Evolutionary conservation across 2,888 invertebrate genomes (phyloP), one percentile per base, ranked within the genome.

Genomic region (Ceramica pisi): DNA sequence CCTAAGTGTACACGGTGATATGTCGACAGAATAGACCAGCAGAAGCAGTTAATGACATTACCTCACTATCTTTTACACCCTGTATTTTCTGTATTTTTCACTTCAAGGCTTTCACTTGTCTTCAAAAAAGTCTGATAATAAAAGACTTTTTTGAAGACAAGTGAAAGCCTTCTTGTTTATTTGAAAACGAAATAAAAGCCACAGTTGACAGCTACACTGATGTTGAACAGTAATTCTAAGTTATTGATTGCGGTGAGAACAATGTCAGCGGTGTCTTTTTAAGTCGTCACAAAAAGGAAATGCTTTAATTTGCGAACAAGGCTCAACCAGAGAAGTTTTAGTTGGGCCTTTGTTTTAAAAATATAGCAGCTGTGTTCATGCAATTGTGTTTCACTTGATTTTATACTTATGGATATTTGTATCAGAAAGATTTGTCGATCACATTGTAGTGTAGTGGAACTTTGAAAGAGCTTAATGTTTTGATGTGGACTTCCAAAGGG

Each of bases 221-320:
- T 51, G 53, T 63, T 59, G 26, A 65, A 68, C 56, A 44, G 12
- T 46, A 64, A 56, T 68, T 51, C 3, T 4, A 50, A 64, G 57
- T 59, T 66, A 65, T 31, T 55, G 14, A 65, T n/a, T 48, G 51
- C 8, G 56, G 26, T 44, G 21, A 38, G 50, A 55, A 78, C 57
- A 59, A 63, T 48, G 61, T 62, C 31, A 19, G 26, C n/a, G 57
- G 21, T 38, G 56, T 51, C 16, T 61, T 16, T 3, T 48, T 21
- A 48, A 60, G 67, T 41, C 41, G 46, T 21, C 4, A 23, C 35
- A 31, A 69, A 73, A 80, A 80, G 71, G 77, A 81, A 84, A 87
- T 87, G 87, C 66, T 69, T 77, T 79, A 84, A 85, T 85, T 80
- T 77, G 60, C 68, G 35, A 73, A 70, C 69, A 70, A 61, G 51